Base-by-base conservation (phyloP, 2,888 invertebrate genomes). In the Calephelis perditalis region DNA sequence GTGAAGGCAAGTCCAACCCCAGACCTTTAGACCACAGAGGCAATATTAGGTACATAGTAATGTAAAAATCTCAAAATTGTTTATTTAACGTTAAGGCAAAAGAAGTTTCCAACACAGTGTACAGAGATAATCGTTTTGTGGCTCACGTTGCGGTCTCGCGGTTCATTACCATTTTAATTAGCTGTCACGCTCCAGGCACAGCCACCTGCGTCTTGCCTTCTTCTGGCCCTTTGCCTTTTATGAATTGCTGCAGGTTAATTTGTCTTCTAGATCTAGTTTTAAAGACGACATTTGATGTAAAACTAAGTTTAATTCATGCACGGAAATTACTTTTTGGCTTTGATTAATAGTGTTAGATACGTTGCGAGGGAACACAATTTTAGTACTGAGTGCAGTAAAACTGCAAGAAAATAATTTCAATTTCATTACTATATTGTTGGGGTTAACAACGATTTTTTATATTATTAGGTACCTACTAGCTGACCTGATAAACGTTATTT, bases 131-230 rank as follows among this genome's bases (percentile, higher is more conserved):
- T 37, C 58, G 58, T 56, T 55, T 26, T 26, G 46, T 43, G 55
- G 63, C 62, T 46, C 52, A 62, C 61, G 40, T 40, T 57, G 63
- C 60, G 61, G 67, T 61, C 63, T 74, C 74, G 68, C 73, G 73
- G 71, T 74, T 85, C 79, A 86, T 88, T 88, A 82, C 77, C 88
- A 87, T 87, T 82, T 86, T 87, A 88, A 89, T 89, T 84, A 87
- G 77, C 83, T 85, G 86, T 70, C 70, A 65, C 40, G 61, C 58
- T 62, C 66, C 65, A 66, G 66, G 63, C 66, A 47, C 35, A 59
- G 58, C 67, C 71, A 71, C 70, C 71, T 71, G 71, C 65, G 63
- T 54, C 62, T 26, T 55, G 43, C 44, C 52, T 46, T 58, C 64
- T 65, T 60, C 62, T 61, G 60, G 62, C 64, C 63, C 62, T 64